phyloP scores from a whole-genome alignment of 1,140 invertebrate species.

The Wasmannia auropunctata region DNA sequence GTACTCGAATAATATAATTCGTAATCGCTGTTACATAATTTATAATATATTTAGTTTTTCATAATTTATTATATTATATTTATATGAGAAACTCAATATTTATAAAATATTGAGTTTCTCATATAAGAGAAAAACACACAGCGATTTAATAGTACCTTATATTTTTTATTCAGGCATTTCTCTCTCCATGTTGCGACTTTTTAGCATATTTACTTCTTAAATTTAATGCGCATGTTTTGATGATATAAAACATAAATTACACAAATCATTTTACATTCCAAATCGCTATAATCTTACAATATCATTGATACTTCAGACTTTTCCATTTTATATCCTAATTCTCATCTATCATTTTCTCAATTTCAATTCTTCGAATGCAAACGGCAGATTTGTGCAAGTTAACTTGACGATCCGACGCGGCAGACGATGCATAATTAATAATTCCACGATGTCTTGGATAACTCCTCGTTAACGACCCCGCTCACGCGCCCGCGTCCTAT shows the following conservation, averaged over 20 bases:
- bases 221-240: background rate
- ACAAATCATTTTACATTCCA: background rate
- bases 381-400: background rate
- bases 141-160: background rate
- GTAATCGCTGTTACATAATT: background rate
- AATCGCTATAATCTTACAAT: background rate
- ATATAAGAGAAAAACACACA: background rate
- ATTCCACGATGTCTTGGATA: conserved; percentile 5
- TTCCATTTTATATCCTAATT: background rate
- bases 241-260: background rate
- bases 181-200: background rate
- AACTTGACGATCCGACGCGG: background rate
- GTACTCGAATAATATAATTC: background rate
- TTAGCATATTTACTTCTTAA: background rate
- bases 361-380: background rate
- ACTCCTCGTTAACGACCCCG: conserved; percentile 18
- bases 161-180: background rate
- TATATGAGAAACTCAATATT: background rate
- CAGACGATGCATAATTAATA: conserved; percentile 13
- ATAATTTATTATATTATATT: no score
- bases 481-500: background rate
- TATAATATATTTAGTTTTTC: background rate
- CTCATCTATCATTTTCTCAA: background rate
- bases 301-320: background rate
- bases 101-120: background rate